phyloP scores from a whole-genome alignment of 2,797 vertebrate species.

The Argya squamiceps region DNA sequence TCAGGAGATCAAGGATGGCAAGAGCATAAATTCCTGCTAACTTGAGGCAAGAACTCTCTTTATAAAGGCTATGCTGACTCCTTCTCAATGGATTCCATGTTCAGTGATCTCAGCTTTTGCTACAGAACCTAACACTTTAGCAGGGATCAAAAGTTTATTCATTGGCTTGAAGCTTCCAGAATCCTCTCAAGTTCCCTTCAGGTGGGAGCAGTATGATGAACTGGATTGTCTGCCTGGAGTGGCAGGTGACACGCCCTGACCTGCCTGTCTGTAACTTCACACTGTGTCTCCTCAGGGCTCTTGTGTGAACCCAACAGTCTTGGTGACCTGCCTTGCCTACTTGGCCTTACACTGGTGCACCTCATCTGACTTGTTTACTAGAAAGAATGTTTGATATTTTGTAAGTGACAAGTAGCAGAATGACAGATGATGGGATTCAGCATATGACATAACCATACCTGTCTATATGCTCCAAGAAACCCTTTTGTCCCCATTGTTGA shows the following conservation, averaged over 20 bases:
- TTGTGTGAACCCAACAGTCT: not conserved
- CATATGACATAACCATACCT: conserved; percentile 70
- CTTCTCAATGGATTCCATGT: not conserved
- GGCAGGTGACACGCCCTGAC: not conserved
- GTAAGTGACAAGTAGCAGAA: not conserved
- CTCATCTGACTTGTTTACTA: not conserved
- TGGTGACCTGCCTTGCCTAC: not conserved
- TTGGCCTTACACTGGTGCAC: not conserved
- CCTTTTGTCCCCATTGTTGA: conserved; percentile 88
- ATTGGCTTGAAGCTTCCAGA: not conserved
- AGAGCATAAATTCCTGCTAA: not conserved
- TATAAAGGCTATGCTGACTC: not conserved
- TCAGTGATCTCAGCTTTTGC: not conserved
- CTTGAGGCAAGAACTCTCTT: not conserved
- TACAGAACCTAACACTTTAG: not conserved
- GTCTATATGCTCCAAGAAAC: conserved; percentile 89
- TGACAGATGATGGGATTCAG: not conserved
- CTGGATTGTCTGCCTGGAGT: not conserved
- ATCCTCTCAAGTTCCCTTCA: not conserved
- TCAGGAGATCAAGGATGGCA: not conserved
- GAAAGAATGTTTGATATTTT: not conserved
- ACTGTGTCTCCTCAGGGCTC: not conserved
- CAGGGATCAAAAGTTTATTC: not conserved
- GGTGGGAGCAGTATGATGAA: not conserved
- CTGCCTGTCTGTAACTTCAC: not conserved